These are phyloP conservation scores for Planiliza haematocheilus DNA, from an alignment of 2,113 vertebrate genomes.

Conservation along the genomic window DNA sequence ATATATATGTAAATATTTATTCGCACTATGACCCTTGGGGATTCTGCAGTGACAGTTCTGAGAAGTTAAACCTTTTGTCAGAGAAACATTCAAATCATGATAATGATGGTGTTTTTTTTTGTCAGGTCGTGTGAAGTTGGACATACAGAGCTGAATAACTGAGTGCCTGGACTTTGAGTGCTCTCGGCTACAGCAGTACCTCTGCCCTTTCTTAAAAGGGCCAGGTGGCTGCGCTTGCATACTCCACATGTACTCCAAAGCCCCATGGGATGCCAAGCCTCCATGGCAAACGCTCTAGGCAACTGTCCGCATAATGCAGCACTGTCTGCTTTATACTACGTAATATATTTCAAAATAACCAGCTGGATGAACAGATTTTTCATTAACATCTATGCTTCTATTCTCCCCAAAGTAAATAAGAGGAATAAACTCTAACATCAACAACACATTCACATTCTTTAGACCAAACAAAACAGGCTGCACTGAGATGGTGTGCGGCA, in stretches of 20 bases:
- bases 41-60: background rate
- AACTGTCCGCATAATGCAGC: constrained; percentile 35
- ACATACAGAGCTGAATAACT: constrained; percentile 14
- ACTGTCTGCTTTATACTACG: constrained; percentile 10
- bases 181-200: constrained; percentile 21
- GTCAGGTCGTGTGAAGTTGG: constrained; percentile 13
- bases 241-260: constrained; percentile 38
- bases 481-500: constrained; percentile 18
- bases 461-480: constrained; percentile 25
- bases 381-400: constrained; percentile 18
- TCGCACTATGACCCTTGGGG: background rate
- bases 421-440: constrained; percentile 11
- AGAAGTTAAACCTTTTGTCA: background rate
- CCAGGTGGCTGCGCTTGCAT: constrained; percentile 53
- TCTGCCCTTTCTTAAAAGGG: constrained; percentile 41
- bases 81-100: background rate
- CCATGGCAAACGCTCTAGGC: constrained; percentile 9
- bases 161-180: constrained; percentile 21
- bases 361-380: constrained; percentile 30
- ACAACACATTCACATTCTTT: constrained; percentile 22
- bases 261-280: constrained; percentile 38
- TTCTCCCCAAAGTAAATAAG: constrained; percentile 18
- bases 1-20: too few relatives aligned
- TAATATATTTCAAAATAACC: constrained; percentile 14
- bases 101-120: background rate